phyloP scores from a whole-genome alignment of 1,140 invertebrate species.

The Bilobella aurantiaca region DNA sequence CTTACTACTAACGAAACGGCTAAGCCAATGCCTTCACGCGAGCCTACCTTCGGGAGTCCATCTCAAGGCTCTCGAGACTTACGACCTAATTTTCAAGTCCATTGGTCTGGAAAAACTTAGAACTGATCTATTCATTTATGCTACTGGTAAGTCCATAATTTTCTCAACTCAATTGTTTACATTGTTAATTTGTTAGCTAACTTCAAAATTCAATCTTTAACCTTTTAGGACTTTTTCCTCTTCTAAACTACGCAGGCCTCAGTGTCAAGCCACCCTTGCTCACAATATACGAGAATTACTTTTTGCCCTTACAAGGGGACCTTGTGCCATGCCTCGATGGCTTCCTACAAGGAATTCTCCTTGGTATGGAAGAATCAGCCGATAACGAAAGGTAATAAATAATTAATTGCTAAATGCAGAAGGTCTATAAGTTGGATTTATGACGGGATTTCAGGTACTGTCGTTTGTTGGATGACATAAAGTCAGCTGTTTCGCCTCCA shows the following conservation, averaged over 20 bases:
- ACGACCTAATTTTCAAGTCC: conserved; percentile 84
- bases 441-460: conserved; percentile 16
- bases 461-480: conserved; percentile 14
- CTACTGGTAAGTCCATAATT: conserved; percentile 58
- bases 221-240: conserved; percentile 67
- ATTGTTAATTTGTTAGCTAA: background rate
- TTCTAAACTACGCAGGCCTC: conserved; percentile 39
- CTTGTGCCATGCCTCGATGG: conserved; percentile 76
- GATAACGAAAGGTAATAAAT: conserved; percentile 59
- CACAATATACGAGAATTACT: conserved; percentile 83
- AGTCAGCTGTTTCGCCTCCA: background rate
- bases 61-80: conserved; percentile 84
- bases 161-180: too few species aligned
- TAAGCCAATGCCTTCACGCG: conserved; percentile 92
- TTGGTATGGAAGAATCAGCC: conserved; percentile 80
- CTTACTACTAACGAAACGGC: conserved; percentile 83
- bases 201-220: background rate
- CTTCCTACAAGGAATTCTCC: conserved; percentile 70
- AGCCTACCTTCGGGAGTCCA: conserved; percentile 83
- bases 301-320: conserved; percentile 69
- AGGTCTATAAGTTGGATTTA: too few species aligned
- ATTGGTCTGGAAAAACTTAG: conserved; percentile 73
- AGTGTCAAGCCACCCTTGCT: conserved; percentile 65
- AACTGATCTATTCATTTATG: conserved; percentile 78
- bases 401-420: too few species aligned